phyloP scores from a whole-genome alignment of 2,113 vertebrate species.

The Pavo muticus region DNA sequence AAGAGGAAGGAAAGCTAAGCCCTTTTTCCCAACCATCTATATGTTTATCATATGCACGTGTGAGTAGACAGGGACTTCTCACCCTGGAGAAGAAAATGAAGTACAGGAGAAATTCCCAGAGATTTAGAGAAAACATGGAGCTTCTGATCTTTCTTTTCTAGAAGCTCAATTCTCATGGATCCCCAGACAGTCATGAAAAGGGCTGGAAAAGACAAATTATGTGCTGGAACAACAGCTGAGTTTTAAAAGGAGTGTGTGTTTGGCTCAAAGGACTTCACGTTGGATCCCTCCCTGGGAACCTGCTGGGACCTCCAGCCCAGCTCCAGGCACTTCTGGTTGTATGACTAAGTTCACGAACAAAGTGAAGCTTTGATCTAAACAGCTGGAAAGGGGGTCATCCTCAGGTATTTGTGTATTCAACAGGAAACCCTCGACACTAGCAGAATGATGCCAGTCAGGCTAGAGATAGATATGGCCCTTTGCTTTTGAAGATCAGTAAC shows the following conservation, averaged over 20 bases:
- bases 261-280: background rate
- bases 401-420: background rate
- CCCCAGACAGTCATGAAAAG: background rate
- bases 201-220: slow-evolving; percentile 7
- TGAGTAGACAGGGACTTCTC: background rate
- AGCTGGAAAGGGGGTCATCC: background rate
- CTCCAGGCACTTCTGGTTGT: background rate
- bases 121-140: background rate
- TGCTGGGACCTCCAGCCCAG: background rate
- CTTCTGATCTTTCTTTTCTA: background rate
- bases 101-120: background rate
- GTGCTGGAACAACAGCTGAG: slow-evolving; percentile 2
- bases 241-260: background rate
- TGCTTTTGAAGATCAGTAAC: background rate
- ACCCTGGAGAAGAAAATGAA: slow-evolving; percentile 6
- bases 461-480: background rate
- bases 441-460: background rate
- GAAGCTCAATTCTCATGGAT: background rate
- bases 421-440: background rate
- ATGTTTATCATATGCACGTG: slow-evolving; percentile 14
- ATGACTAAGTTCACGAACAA: background rate
- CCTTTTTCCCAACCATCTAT: background rate
- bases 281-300: slow-evolving; percentile 9
- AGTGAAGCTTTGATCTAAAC: slow-evolving; percentile 1
- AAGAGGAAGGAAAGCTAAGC: background rate